Conservation (phyloP, 2,113 vertebrate species). For the Ceyx melanurus region DNA sequence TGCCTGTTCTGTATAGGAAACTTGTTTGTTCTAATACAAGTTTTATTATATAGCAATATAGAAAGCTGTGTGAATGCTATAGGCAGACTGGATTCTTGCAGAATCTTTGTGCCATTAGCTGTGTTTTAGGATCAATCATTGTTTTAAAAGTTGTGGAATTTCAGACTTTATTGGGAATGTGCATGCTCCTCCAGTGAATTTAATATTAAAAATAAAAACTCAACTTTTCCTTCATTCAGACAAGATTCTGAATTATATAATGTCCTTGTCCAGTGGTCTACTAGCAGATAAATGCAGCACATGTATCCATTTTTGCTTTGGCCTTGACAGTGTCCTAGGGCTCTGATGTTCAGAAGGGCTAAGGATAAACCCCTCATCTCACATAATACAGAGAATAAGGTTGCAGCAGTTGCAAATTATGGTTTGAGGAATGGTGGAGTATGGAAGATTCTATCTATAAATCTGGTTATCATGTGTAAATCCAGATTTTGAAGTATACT, state of each 20-base stretch:
- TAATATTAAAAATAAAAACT: background rate
- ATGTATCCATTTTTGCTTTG: background rate
- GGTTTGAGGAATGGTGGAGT: background rate
- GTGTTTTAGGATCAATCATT: background rate
- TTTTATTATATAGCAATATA: background rate
- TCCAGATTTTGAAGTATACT: background rate
- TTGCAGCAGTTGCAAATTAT: background rate
- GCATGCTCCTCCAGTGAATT: background rate
- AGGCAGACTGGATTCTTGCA: background rate
- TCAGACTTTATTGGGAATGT: background rate
- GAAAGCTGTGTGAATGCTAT: background rate
- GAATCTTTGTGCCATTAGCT: background rate
- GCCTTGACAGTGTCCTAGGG: background rate
- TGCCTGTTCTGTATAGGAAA: background rate
- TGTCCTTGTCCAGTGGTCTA: background rate
- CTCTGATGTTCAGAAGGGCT: background rate
- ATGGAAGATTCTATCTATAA: background rate
- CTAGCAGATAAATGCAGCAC: background rate
- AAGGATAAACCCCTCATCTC: background rate
- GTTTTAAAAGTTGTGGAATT: background rate
- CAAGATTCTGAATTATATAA: background rate
- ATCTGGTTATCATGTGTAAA: background rate
- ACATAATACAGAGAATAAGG: background rate
- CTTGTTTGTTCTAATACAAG: background rate
- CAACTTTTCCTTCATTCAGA: background rate